Percentiles rank a stretch among this genome's conserved stretches.
Conservation (phyloP, 2,888 invertebrate species). For the Drosophila subquinaria region DNA sequence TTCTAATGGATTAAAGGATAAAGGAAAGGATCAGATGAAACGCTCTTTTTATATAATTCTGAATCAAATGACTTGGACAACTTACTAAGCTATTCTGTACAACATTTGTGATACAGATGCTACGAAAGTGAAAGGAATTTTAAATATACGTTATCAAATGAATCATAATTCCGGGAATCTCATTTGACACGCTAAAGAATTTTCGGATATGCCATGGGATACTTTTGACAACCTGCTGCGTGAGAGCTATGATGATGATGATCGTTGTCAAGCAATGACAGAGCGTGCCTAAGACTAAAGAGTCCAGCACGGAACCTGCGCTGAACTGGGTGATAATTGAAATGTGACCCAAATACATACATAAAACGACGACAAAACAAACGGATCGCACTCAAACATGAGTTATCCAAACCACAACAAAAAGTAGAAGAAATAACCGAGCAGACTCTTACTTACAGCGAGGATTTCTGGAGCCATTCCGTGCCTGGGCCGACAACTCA, state of each 20-base stretch:
- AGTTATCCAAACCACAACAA: constrained; percentile 2
- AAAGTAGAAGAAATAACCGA: neutral
- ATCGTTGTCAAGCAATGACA: constrained; percentile 40
- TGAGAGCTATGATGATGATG: neutral
- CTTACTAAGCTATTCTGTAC: neutral
- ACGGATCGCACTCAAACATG: constrained; percentile 44
- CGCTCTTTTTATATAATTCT: no score
- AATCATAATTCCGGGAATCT: neutral
- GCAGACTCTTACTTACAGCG: constrained; percentile 57
- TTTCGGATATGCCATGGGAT: neutral
- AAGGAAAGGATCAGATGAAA: neutral
- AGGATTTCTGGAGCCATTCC: constrained; percentile 64
- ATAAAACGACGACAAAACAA: constrained; percentile 49
- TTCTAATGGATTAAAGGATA: neutral
- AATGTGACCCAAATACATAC: constrained; percentile 71
- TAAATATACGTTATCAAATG: neutral
- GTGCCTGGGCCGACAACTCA: constrained; percentile 18
- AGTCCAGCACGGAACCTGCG: constrained; percentile 59
- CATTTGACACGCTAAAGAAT: neutral
- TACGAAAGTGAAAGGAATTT: constrained; percentile 3
- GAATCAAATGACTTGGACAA: no score
- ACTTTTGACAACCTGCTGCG: neutral
- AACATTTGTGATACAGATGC: neutral
- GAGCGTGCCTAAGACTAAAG: constrained; percentile 64
- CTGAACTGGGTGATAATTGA: constrained; percentile 74